These are phyloP conservation scores for Ictalurus punctatus DNA, from an alignment of 2,113 vertebrate species.

Conservation along the genomic window DNA sequence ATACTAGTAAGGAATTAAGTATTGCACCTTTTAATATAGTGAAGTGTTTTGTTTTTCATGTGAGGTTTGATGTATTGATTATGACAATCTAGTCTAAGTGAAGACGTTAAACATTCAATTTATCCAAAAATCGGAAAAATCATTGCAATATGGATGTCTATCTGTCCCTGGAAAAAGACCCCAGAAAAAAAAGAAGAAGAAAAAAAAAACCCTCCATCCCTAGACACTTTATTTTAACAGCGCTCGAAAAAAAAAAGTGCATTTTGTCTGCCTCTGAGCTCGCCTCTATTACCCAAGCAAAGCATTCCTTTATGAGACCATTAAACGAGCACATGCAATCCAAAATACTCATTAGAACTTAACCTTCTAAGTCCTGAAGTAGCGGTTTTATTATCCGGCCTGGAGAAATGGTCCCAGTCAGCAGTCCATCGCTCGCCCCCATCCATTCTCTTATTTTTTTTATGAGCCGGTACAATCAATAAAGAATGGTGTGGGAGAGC, in stretches of 20 bases:
- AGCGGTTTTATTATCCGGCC: constrained; percentile 89
- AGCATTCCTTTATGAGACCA: constrained; percentile 90
- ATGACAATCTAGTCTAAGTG: neutral
- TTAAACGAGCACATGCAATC: constrained; percentile 88
- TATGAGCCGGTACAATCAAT: constrained; percentile 89
- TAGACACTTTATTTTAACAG: neutral
- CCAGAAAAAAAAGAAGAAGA: neutral
- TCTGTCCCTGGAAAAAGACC: neutral
- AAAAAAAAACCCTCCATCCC: neutral
- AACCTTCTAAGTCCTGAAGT: constrained; percentile 93
- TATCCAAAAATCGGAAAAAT: neutral
- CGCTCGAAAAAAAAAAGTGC: constrained; percentile 69
- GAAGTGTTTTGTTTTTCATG: neutral
- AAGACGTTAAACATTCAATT: neutral
- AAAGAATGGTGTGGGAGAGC: constrained; percentile 81
- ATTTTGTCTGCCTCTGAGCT: constrained; percentile 81
- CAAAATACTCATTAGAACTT: constrained; percentile 94
- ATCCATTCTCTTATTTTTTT: constrained; percentile 62
- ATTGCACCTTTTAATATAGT: neutral
- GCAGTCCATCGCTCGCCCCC: constrained; percentile 67
- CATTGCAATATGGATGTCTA: neutral
- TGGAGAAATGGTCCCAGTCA: constrained; percentile 86
- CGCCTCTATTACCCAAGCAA: constrained; percentile 85
- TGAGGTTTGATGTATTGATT: neutral
- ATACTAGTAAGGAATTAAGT: neutral